These are phyloP conservation scores for Papilio gigon DNA, from an alignment of 2,888 invertebrate genomes.

Conservation along the genomic window DNA sequence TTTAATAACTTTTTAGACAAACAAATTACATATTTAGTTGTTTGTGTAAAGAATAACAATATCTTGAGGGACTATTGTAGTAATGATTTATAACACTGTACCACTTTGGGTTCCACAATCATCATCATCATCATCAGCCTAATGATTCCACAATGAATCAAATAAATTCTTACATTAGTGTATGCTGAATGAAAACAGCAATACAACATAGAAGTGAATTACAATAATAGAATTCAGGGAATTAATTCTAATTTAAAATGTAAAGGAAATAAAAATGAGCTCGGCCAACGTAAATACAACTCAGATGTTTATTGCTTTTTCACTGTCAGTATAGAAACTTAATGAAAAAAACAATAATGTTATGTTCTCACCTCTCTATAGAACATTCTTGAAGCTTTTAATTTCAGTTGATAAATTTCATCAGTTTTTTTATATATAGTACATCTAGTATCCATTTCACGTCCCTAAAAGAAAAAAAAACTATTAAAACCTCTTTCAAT, in stretches of 20 bases:
- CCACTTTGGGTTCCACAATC: no score
- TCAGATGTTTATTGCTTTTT: no score
- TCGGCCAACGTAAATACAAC: no score
- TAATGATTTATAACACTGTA: constrained; percentile 60
- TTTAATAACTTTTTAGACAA: no score
- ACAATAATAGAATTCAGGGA: constrained; percentile 2
- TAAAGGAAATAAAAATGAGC: background rate
- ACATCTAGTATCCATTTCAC: constrained; percentile 96
- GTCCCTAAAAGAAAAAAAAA: constrained; percentile 82
- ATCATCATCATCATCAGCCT: no score
- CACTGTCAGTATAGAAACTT: no score
- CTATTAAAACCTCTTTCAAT: background rate
- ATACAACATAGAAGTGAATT: background rate
- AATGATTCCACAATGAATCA: constrained; percentile 53
- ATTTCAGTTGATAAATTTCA: constrained; percentile 97
- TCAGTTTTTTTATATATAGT: constrained; percentile 99
- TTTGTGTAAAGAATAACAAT: background rate
- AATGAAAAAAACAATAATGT: background rate
- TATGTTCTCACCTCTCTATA: constrained; percentile 86
- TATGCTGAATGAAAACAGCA: constrained; percentile 50
- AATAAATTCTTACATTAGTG: constrained; percentile 58
- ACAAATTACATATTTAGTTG: background rate
- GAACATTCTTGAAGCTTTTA: constrained; percentile 97
- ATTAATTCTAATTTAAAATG: background rate
- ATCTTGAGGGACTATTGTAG: constrained; percentile 46